Base-by-base conservation (phyloP, 2,888 invertebrate species). In the Lottia scabra region DNA sequence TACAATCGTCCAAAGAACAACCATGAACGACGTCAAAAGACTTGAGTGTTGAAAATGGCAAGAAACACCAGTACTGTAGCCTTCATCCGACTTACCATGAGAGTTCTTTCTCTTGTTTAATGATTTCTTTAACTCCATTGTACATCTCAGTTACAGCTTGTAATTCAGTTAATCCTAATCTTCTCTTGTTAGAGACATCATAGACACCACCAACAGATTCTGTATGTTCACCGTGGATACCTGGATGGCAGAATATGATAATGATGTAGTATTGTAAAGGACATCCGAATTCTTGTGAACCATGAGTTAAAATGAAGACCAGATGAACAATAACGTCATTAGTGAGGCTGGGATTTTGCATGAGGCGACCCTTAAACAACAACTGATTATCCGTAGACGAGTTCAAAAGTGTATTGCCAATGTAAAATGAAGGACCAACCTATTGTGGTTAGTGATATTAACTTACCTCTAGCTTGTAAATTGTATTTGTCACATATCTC, bases 401-500 rank as follows among this genome's bases (percentile, higher is more conserved):
- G n/a, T n/a, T 4, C 30, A 30, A 30, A 30, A 2, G 30, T 4
- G 30, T 4, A 4, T 30, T 30, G 2, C 5, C 30, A 30, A 5
- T 30, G 30, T 30, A 30, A 30, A 30, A 30, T 30, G 30, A 2
- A 4, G 30, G 30, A 30, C n/a, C n/a, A n/a, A n/a, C n/a, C n/a
- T n/a, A n/a, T n/a, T n/a, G n/a, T n/a, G n/a, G n/a, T n/a, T n/a
- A n/a, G n/a, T n/a, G n/a, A n/a, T n/a, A n/a, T 30, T 30, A 30
- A 4, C 69, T 68, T 63, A 81, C 87, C 90, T 83, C 93, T 92
- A 78, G 94, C 92, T 83, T 93, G 93, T 15, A 97, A 89, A 4
- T 95, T 94, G 76, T 96, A 91, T 78, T 95, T 94, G 4, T 93
- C 92, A 87, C 96, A 96, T 70, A 96, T 90, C 84, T 94, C 93